Evolutionary conservation across 2,113 vertebrate genomes (phyloP), one percentile per base, ranked within the genome.

Genomic region (Bufo bufo): DNA sequence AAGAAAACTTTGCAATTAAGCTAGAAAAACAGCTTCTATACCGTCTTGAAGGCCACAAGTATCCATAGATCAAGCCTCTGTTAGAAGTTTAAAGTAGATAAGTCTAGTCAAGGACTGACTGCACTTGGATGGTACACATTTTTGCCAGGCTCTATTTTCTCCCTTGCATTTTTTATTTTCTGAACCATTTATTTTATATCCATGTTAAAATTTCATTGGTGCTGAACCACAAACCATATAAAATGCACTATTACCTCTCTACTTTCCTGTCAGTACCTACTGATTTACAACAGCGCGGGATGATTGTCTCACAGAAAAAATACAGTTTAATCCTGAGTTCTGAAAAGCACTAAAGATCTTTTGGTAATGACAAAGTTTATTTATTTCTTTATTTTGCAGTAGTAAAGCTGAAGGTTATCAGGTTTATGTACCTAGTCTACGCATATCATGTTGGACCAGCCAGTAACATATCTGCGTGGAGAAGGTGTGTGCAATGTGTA

Each of bases 101-200:
- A 71, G 16, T 66, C 77, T 52, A 52, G 59, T 9, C 85, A 77
- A 65, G 58, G 85, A 59, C 17, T 71, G 8, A n/a, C n/a, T 66
- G 80, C 63, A 33, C 75, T 79, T 80, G 49, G 47, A 58, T 80
- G 59, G 49, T 9, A 12, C 23, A 19, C 63, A 56, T 86, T 86
- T 49, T 87, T 63, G 56, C 49, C 58, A 16, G 80, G 58, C 45
- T 83, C 74, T 59, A 83, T 88, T 88, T 88, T 88, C 43, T 83
- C 49, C 33, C n/a, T 75, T 88, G 79, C 80, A 75, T 88, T 83
- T 86, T 87, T 88, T 88, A 83, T 88, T 88, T 88, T 88, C 80
- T 83, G 69, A 88, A 49, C 86, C 80, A 88, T 88, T 88, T 88
- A 88, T 88, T 88, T 88, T 88, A 88, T 88, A 88, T 75, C 80